These are phyloP conservation scores for Heterodera schachtii DNA, from an alignment of 1,140 invertebrate genomes.

Conservation along the genomic window DNA sequence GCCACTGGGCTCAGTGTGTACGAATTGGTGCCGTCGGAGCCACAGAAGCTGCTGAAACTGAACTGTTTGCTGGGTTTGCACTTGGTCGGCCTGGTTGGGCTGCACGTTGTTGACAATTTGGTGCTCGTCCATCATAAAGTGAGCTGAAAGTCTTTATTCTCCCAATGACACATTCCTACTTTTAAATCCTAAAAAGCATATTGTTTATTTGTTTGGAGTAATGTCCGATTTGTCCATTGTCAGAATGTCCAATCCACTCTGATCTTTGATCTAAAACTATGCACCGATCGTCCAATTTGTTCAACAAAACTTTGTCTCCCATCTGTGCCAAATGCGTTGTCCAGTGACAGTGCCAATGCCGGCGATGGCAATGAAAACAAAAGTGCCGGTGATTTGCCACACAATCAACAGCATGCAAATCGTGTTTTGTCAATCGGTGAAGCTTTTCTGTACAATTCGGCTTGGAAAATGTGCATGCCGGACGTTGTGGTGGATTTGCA, in stretches of 20 bases:
- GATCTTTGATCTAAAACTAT: conserved; percentile 11
- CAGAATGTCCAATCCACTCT: conserved; percentile 15
- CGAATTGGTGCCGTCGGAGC: conserved; percentile 9
- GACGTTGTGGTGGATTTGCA: conserved; percentile 23
- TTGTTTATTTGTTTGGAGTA: background rate
- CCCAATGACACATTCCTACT: too few species aligned
- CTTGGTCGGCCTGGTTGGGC: conserved; percentile 19
- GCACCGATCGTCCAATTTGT: conserved; percentile 2
- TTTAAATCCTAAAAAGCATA: too few species aligned
- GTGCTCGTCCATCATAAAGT: conserved; percentile 19
- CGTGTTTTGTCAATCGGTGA: background rate
- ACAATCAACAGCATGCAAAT: too few species aligned
- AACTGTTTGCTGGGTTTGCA: conserved; percentile 2
- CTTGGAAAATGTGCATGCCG: conserved; percentile 18
- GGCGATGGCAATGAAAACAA: background rate
- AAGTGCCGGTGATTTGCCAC: too few species aligned
- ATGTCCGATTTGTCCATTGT: background rate
- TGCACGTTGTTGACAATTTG: conserved; percentile 26
- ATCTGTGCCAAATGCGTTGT: background rate
- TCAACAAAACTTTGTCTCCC: background rate
- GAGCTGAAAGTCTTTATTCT: too few species aligned
- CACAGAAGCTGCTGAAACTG: conserved; percentile 4
- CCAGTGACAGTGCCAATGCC: background rate
- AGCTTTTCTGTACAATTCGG: conserved; percentile 14
- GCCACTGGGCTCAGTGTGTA: conserved; percentile 17